Evolutionary conservation across 2,888 invertebrate species (phyloP).

Genomic region (Agrochola litura): DNA sequence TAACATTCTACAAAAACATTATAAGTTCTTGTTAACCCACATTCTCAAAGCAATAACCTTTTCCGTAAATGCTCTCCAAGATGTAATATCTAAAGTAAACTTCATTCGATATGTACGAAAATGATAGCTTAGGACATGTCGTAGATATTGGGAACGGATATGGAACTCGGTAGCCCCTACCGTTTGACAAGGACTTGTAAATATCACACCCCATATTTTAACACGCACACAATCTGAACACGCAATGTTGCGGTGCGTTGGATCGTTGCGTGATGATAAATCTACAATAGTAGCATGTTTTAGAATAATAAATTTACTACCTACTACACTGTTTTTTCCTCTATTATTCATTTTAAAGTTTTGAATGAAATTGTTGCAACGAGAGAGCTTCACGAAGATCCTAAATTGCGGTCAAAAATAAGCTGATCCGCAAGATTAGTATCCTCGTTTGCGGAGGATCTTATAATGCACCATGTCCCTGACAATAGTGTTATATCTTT

Average conservation of each 20-base stretch:
- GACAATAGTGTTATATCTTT: not conserved
- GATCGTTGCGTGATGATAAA: slow-evolving; percentile 35
- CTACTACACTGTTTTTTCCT: slow-evolving; percentile 1
- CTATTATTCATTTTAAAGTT: slow-evolving; percentile 8
- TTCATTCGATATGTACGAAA: slow-evolving; percentile 24
- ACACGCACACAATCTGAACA: slow-evolving; percentile 7
- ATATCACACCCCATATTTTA: slow-evolving; percentile 26
- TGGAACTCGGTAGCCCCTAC: slow-evolving; percentile 30
- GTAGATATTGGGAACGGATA: slow-evolving; percentile 47
- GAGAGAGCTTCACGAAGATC: not conserved
- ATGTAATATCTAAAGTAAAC: slow-evolving; percentile 39
- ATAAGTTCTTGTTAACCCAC: not conserved
- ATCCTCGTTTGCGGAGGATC: not conserved
- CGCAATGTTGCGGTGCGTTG: slow-evolving; percentile 23
- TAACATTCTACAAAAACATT: slow-evolving; percentile 10
- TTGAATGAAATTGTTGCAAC: slow-evolving; percentile 29
- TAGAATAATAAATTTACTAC: slow-evolving; percentile 10
- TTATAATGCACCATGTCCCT: not conserved
- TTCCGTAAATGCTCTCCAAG: slow-evolving; percentile 10
- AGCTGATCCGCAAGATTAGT: not conserved
- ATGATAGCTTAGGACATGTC: slow-evolving; percentile 23
- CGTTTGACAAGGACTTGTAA: slow-evolving; percentile 2
- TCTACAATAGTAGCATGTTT: slow-evolving; percentile 35
- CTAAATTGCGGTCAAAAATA: no score
- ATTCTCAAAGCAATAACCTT: slow-evolving; percentile 19